Evolutionary conservation across 2,113 vertebrate species (phyloP), one percentile per base, ranked within the genome.

Genomic region (Pelecanus crispus): DNA sequence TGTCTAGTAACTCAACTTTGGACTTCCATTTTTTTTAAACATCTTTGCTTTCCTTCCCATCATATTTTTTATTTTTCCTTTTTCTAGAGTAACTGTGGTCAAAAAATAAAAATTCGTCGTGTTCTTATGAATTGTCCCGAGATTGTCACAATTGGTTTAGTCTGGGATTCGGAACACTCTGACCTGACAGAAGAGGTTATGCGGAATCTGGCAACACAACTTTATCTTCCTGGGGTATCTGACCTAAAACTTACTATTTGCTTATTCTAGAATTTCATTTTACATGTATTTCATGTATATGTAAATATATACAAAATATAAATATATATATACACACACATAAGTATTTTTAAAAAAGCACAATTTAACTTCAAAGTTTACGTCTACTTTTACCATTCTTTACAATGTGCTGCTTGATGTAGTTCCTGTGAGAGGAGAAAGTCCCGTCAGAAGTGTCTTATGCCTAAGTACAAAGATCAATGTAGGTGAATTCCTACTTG

Each of bases 41-140:
- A 53, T 22, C 4, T 82, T 53, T 52, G 2, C 47, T 83, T 95
- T 74, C 20, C 11, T 12, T 88, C 9, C 22, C 13, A 21, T 87
- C 9, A 3, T 1, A 1, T 20, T 10, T 18, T 45, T n/a, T n/a
- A n/a, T 77, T 77, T 90, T 31, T 63, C 49, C 38, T 88, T 97
- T 47, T 80, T 94, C 17, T 90, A 99, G 99, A 99, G 99, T 96
- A 99, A 99, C 84, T 99, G 99, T 98, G 99, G 99, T 55, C 99
- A 99, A 96, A 99, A 97, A 97, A 99, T 99, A 90, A 98, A 98
- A 97, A 99, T 99, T 65, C 98, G 99, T n/a, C 98, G 98, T 40
- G 99, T 99, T 95, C 98, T 99, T 71, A 99, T 99, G 99, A 99
- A 99, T 95, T 99, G 98, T 75, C 99, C 99, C 2, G 99, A 99